phyloP scores from a whole-genome alignment of 2,113 vertebrate species.

The Oreochromis aureus region DNA sequence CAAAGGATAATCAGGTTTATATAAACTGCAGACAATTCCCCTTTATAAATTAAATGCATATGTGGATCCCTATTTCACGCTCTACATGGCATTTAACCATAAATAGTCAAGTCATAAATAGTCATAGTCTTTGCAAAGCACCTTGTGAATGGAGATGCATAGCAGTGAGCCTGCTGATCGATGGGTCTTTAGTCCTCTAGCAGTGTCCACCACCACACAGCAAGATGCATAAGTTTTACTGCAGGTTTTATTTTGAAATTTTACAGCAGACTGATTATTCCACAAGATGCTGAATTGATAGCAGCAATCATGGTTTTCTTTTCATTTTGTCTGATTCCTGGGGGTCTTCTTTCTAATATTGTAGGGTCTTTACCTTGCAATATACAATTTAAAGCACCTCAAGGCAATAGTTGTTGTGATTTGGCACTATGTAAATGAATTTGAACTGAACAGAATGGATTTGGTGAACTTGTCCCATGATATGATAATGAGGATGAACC shows the following conservation, averaged over 20 bases:
- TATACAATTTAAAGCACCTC: neutral
- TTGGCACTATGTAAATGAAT: neutral
- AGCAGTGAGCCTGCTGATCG: neutral
- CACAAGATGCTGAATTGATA: neutral
- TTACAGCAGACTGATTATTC: neutral
- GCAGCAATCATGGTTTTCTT: neutral
- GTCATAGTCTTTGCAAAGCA: neutral
- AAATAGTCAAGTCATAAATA: too few relatives aligned
- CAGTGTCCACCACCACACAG: neutral
- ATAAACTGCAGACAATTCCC: neutral
- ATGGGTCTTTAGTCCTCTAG: neutral
- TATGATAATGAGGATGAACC: neutral
- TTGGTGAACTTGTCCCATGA: neutral
- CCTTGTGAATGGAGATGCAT: neutral
- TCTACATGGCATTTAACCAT: neutral
- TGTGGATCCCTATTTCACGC: neutral
- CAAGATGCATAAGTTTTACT: neutral
- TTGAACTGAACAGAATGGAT: neutral
- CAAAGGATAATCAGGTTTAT: neutral
- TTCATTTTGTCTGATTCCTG: neutral
- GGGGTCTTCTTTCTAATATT: neutral
- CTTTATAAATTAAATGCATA: neutral
- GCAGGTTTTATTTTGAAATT: neutral
- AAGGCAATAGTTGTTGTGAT: neutral
- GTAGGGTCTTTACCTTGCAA: fast-evolving